phyloP scores from a whole-genome alignment of 2,113 vertebrate species.

The Crocuta crocuta region DNA sequence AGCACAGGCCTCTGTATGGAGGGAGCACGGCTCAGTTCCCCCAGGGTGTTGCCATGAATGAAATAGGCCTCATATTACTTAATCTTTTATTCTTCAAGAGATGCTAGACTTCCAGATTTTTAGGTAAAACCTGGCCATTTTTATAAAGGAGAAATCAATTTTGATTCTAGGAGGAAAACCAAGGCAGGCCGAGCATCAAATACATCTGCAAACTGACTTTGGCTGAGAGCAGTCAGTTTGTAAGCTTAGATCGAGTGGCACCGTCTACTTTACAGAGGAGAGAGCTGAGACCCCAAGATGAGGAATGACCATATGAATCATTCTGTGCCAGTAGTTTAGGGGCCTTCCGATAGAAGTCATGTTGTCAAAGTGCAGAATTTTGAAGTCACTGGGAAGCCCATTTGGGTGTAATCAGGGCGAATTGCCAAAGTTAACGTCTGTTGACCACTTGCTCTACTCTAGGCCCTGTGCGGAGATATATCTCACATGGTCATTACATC shows the following conservation, averaged over 20 bases:
- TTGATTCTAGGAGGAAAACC: background rate
- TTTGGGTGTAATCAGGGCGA: background rate
- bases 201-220: background rate
- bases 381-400: background rate
- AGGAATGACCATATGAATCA: fast-evolving
- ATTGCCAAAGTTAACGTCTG: background rate
- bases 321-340: background rate
- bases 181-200: background rate
- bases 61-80: background rate
- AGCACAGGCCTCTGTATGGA: fast-evolving
- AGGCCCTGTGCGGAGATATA: no score
- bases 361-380: background rate
- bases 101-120: background rate
- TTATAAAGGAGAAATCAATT: background rate
- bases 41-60: background rate
- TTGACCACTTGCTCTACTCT: background rate
- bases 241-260: background rate
- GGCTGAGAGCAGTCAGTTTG: background rate
- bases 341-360: background rate
- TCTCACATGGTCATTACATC: background rate
- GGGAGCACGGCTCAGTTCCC: background rate
- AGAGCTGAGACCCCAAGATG: background rate
- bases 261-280: background rate
- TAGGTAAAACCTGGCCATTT: background rate
- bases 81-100: background rate